Conservation (phyloP, 2,797 vertebrate species). For the Columba guinea region DNA sequence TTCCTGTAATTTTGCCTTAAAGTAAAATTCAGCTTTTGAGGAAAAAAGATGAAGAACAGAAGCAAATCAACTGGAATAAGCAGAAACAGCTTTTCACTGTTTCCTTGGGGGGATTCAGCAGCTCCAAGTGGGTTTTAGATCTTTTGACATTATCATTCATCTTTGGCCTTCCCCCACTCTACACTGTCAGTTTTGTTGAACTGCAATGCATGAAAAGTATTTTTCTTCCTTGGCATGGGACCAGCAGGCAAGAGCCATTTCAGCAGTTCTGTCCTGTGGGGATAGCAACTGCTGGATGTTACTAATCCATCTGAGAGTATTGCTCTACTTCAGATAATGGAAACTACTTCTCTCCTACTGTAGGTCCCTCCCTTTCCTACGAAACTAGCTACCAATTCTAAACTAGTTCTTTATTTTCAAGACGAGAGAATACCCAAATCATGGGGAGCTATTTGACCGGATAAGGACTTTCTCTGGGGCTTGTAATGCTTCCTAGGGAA, state of each 20-base stretch:
- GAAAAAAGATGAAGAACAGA: background rate
- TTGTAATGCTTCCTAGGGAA: background rate
- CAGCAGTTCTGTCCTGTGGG: slow-evolving; percentile 16
- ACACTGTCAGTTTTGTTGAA: background rate
- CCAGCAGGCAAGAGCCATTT: background rate
- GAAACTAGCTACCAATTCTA: background rate
- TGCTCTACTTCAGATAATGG: background rate
- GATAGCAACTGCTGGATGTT: background rate
- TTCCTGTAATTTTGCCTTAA: background rate
- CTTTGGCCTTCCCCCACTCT: background rate
- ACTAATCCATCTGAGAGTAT: background rate
- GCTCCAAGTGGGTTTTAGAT: background rate
- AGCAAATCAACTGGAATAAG: background rate
- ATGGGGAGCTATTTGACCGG: background rate
- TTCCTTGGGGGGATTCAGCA: background rate
- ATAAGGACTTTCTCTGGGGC: background rate
- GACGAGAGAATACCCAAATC: background rate
- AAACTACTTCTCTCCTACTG: background rate
- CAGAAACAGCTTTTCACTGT: background rate
- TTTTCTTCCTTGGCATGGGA: background rate
- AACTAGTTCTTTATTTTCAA: background rate
- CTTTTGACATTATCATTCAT: background rate
- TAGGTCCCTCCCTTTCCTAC: background rate
- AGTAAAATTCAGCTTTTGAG: background rate
- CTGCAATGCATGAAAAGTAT: background rate